Base-by-base conservation (phyloP, 2,113 vertebrate species). In the Rhea pennata region DNA sequence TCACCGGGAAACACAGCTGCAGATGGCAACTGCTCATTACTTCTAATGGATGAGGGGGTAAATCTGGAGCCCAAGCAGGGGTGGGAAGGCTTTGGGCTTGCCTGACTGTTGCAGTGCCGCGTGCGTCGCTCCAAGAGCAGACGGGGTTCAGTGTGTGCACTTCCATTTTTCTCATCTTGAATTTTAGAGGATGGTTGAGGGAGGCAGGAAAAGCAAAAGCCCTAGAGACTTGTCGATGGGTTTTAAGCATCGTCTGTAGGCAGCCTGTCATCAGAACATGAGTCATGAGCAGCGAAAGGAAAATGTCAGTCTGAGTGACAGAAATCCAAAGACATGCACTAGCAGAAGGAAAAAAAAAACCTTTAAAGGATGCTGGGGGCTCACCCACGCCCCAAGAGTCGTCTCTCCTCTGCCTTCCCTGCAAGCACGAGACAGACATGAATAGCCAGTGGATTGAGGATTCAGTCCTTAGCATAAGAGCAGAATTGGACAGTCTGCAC, bases 121-220 rank as follows among this genome's bases (percentile, higher is more conserved):
- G 84, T 90, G 93, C 89, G 83, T 87, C 0, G 51, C 5, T 72
- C 10, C 10, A 89, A 78, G 87, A 93, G 92, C 93, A 94, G 92
- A 90, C 77, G 21, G 93, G 73, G 92, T 95, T 93, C 83, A 84
- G 71, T 59, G 56, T 40, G 36, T 40, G 51, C 33, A 5, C 61
- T 95, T 91, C 92, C 94, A 96, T 94, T 90, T 90, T 93, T 79
- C 90, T 91, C 56, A 81, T 86, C 88, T 95, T 95, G 97, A 96
- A 97, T 93, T 96, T 97, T 97, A 96, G 95, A 97, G 96, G 94
- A 93, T 96, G 91, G 87, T 95, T 93, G 93, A 97, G 95, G 95
- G 96, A 96, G 94, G 90, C 80, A 97, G 95, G 93, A 95, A 96
- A 95, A 97, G 92, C 93, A 90, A 97, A 97, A 97, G 88, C 95